A percentile compares a stretch with the other conserved stretches of the same genome.
These are phyloP conservation scores for Rhinogobio ventralis DNA, from an alignment of 2,797 vertebrate species.

Conservation along the genomic window DNA sequence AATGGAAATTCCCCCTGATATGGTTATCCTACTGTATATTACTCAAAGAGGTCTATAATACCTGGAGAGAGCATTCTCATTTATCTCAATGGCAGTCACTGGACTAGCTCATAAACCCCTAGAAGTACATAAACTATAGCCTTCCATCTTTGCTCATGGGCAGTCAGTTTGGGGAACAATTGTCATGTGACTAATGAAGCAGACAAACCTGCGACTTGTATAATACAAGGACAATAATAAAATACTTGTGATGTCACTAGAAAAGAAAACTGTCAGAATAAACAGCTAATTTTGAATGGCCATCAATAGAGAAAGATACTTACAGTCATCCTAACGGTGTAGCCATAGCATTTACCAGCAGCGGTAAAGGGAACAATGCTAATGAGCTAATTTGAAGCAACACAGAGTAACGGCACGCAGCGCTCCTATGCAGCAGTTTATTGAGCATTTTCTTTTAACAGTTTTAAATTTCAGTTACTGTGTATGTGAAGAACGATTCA, in stretches of 20 bases:
- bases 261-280: neutral
- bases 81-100: neutral
- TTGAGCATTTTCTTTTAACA: too few species aligned
- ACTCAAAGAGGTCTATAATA: neutral
- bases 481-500: too few species aligned
- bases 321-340: too few species aligned
- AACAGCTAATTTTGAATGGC: neutral
- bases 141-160: neutral
- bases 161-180: neutral
- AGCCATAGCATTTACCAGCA: neutral
- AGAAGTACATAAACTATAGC: neutral
- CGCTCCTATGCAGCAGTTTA: too few species aligned
- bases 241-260: neutral
- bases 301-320: neutral
- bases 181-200: neutral
- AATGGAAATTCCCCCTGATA: neutral
- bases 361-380: neutral
- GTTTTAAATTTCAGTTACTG: too few species aligned
- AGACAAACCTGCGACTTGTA: neutral
- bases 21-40: neutral
- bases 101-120: neutral
- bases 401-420: too few species aligned
- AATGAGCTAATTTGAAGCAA: neutral
- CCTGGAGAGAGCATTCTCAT: slow-evolving; percentile 5
- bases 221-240: neutral